Evolutionary conservation across 1,140 invertebrate genomes (phyloP), one percentile per base, ranked within the genome.

Genomic region (Drosophila truncata): DNA sequence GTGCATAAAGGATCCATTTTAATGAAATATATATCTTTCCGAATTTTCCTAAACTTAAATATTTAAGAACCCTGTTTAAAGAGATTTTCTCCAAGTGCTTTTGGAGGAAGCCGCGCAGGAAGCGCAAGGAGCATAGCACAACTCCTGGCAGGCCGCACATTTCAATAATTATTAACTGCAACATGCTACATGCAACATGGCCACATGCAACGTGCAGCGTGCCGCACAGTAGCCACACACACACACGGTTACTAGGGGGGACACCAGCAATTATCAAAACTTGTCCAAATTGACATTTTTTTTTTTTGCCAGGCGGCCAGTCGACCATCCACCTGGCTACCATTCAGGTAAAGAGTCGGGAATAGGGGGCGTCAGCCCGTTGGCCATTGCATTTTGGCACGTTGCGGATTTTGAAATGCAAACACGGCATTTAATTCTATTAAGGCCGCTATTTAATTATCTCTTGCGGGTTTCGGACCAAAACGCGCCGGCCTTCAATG

Each of bases 151-250:
- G 78, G 81, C 85, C 86, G 78, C 85, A 90, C 85, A 86, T 90
- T 90, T 90, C 85, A 91, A 90, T 90, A 91, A 90, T 90, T 90
- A 90, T 90, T 90, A 90, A 90, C 85, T 90, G 85, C 85, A 90
- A 90, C 85, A 90, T 90, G 86, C 85, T 85, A 90, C 86, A 90
- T 88, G 86, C 75, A 76, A 81, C 73, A 77, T 64, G 58, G 66
- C 82, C 71, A 81, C 78, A 80, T 81, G 80, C 66, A 58, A 76
- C 65, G 72, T 80, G 80, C 73, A 66, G 67, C 80, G 58, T 78
- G 83, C 82, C 77, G 73, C 81, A 87, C 80, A 80, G 80, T 90
- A 84, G 77, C 78, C 63, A 49, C 63, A 33, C 37, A 54, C 49
- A 54, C 49, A 54, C 37, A 42, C 29, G 57, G 54, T 47, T 35